phyloP scores from a whole-genome alignment of 2,113 vertebrate species.

The Centropristis striata region DNA sequence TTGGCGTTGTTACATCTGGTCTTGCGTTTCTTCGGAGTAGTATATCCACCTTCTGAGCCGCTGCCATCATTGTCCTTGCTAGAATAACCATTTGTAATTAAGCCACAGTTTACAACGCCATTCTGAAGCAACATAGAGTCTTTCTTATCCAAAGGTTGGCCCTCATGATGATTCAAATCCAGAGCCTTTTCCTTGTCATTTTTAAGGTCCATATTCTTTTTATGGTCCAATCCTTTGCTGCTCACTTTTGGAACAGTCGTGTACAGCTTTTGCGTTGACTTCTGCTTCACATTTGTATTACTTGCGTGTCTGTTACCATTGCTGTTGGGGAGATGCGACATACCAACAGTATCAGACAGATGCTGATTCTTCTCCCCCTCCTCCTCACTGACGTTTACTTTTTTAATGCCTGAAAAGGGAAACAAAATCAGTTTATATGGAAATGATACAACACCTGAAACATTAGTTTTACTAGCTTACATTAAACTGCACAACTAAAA shows the following conservation, averaged over 20 bases:
- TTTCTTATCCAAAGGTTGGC: constrained; percentile 88
- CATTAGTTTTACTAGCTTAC: not conserved
- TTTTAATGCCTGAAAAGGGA: constrained; percentile 82
- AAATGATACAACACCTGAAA: not conserved
- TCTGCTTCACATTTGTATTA: constrained; percentile 79
- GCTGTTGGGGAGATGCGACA: constrained; percentile 74
- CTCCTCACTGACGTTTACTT: constrained; percentile 80
- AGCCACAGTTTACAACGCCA: constrained; percentile 90
- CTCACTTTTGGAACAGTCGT: constrained; percentile 85
- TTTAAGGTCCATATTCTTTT: constrained; percentile 96
- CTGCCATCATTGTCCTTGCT: constrained; percentile 96
- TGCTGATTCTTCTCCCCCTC: constrained; percentile 81
- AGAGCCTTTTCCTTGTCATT: constrained; percentile 89
- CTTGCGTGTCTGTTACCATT: constrained; percentile 80
- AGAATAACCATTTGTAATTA: constrained; percentile 94
- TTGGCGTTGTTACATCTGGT: constrained; percentile 92
- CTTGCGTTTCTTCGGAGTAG: constrained; percentile 94
- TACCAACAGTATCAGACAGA: constrained; percentile 72
- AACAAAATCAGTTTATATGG: constrained; percentile 54
- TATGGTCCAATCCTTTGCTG: constrained; percentile 91
- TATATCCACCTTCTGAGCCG: constrained; percentile 95
- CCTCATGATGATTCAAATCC: constrained; percentile 90
- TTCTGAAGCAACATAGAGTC: constrained; percentile 90
- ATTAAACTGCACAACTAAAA: not conserved
- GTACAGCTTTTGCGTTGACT: constrained; percentile 74